These are phyloP conservation scores for Periphyllus acericola DNA, from an alignment of 2,888 invertebrate genomes.

Conservation along the genomic window DNA sequence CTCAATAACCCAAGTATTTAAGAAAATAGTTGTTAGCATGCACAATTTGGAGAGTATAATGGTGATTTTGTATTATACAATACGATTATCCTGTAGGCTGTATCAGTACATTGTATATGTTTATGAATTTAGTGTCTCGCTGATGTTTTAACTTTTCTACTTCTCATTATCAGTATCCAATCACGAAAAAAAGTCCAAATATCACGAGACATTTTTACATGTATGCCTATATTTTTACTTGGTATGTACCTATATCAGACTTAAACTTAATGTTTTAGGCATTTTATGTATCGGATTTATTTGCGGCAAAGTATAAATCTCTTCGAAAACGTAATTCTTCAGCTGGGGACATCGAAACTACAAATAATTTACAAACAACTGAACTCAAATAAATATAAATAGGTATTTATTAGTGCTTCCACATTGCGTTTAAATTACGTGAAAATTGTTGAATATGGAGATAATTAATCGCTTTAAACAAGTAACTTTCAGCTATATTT, in stretches of 20 bases:
- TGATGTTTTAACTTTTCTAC: constrained; percentile 19
- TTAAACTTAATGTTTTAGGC: constrained; percentile 61
- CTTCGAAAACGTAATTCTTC: constrained; percentile 52
- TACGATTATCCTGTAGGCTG: no score
- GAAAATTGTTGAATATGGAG: not conserved
- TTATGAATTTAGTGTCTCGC: constrained; percentile 4
- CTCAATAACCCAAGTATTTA: no score
- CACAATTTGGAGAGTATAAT: no score
- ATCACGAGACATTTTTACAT: not conserved
- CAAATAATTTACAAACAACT: constrained; percentile 51
- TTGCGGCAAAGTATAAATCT: constrained; percentile 47
- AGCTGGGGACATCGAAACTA: constrained; percentile 36
- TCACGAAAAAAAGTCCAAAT: not conserved
- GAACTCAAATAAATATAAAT: constrained; percentile 45
- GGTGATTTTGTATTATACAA: no score
- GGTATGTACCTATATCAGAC: constrained; percentile 33
- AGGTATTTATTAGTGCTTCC: not conserved
- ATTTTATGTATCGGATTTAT: constrained; percentile 57
- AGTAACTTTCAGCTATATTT: not conserved
- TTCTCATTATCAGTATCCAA: not conserved
- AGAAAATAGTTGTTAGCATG: no score
- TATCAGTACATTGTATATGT: not conserved
- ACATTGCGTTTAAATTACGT: not conserved
- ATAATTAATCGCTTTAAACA: constrained; percentile 7
- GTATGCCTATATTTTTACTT: constrained; percentile 3